phyloP scores from a whole-genome alignment of 2,113 vertebrate species.

The Suricata suricatta region DNA sequence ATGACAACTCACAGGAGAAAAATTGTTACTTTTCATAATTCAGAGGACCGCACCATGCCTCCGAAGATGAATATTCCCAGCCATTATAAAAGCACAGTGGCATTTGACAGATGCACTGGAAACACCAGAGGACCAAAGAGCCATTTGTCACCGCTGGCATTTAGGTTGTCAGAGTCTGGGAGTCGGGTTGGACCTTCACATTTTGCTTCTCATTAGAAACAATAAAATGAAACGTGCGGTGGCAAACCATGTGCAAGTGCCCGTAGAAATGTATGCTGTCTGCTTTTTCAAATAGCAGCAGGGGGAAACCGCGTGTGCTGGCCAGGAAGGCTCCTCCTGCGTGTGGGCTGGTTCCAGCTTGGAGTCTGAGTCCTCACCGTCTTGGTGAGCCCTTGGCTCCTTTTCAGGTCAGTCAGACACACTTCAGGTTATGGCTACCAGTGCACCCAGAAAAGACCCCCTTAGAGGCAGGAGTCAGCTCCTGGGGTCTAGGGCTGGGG shows the following conservation, averaged over 20 bases:
- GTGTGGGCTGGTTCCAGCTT: accelerated
- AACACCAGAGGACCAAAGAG: background rate
- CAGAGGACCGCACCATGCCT: background rate
- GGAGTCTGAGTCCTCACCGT: background rate
- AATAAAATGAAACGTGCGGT: background rate
- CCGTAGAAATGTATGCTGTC: background rate
- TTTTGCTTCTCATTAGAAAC: conserved; percentile 56
- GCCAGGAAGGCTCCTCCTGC: too few species aligned
- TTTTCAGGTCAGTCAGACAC: accelerated
- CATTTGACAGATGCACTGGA: conserved; percentile 50
- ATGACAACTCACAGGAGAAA: conserved; percentile 17
- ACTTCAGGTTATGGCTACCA: background rate
- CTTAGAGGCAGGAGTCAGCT: background rate
- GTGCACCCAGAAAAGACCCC: background rate
- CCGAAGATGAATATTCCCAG: background rate
- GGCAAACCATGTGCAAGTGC: background rate
- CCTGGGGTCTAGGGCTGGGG: background rate
- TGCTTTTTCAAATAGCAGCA: background rate
- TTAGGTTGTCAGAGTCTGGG: background rate
- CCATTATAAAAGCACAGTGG: background rate
- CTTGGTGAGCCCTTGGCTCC: too few species aligned
- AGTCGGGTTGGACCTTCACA: background rate
- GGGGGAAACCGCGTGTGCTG: background rate
- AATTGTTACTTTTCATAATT: conserved; percentile 57
- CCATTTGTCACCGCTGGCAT: conserved; percentile 52